Percentiles rank a stretch among this genome's conserved stretches.
phyloP scores from a whole-genome alignment of 1,140 invertebrate species.

The Stegodyphus mimosarum region DNA sequence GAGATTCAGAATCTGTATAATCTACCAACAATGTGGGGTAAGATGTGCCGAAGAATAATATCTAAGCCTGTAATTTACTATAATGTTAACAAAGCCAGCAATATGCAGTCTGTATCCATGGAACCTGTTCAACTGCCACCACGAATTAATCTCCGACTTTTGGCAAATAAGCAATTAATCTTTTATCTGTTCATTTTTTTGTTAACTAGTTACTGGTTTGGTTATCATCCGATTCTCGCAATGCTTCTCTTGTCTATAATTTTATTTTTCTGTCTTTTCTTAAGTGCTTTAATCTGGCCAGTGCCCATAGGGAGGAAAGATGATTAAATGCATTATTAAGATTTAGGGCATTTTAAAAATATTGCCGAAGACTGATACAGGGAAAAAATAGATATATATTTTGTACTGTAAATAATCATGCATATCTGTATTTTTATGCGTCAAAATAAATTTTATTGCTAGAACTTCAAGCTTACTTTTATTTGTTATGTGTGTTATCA shows the following conservation, averaged over 20 bases:
- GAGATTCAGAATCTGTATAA: constrained; percentile 75
- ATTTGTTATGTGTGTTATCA: no score
- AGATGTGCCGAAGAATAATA: constrained; percentile 75
- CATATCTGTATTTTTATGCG: no score
- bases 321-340: constrained; percentile 1
- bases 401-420: no score
- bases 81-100: constrained; percentile 73
- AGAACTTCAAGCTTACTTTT: no score
- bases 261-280: background rate
- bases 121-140: constrained; percentile 74
- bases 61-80: constrained; percentile 74
- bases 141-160: constrained; percentile 76
- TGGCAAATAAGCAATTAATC: constrained; percentile 77
- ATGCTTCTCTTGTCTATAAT: constrained; percentile 13
- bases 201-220: constrained; percentile 9
- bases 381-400: no score
- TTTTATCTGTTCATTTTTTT: constrained; percentile 60
- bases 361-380: no score
- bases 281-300: constrained; percentile 35
- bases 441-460: no score
- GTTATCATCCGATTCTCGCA: constrained; percentile 22
- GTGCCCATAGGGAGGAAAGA: constrained; percentile 17
- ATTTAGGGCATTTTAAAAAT: no score
- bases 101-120: constrained; percentile 71
- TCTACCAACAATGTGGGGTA: constrained; percentile 74